A percentile compares a stretch with the other conserved stretches of the same genome.
Evolutionary conservation across 1,140 invertebrate species (phyloP).

Genomic region (Tribolium madens): DNA sequence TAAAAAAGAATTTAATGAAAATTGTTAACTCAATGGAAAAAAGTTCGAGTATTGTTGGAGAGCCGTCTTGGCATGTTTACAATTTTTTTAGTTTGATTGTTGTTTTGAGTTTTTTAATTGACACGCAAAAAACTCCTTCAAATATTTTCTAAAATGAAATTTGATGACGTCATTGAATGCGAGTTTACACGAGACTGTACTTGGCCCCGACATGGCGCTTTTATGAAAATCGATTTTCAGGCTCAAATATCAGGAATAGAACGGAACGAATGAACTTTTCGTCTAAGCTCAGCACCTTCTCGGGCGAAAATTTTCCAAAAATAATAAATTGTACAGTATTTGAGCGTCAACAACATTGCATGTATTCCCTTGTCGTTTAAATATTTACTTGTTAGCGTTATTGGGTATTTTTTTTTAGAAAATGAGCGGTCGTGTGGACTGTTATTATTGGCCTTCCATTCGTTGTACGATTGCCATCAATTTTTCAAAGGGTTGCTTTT

Average conservation of each 20-base stretch:
- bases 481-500: constrained; percentile 40
- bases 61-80: background rate
- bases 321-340: too few relatives aligned
- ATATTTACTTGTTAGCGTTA: constrained; percentile 1
- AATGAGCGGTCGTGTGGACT: background rate
- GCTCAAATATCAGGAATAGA: constrained; percentile 33
- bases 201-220: constrained; percentile 1
- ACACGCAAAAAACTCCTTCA: too few relatives aligned
- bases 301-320: background rate
- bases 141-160: background rate
- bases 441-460: constrained; percentile 6
- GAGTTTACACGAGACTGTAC: constrained; percentile 15
- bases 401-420: constrained; percentile 4
- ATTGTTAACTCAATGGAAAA: background rate
- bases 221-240: constrained; percentile 32
- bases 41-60: too few relatives aligned
- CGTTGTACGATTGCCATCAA: constrained; percentile 35
- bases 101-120: too few relatives aligned
- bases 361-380: constrained; percentile 1
- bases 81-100: too few relatives aligned
- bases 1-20: background rate
- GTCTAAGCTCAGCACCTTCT: background rate
- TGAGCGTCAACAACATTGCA: constrained; percentile 11
- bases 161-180: background rate
- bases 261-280: constrained; percentile 22